Evolutionary conservation across 1,140 invertebrate genomes (phyloP).

Genomic region (Melipona quadrifasciata): DNA sequence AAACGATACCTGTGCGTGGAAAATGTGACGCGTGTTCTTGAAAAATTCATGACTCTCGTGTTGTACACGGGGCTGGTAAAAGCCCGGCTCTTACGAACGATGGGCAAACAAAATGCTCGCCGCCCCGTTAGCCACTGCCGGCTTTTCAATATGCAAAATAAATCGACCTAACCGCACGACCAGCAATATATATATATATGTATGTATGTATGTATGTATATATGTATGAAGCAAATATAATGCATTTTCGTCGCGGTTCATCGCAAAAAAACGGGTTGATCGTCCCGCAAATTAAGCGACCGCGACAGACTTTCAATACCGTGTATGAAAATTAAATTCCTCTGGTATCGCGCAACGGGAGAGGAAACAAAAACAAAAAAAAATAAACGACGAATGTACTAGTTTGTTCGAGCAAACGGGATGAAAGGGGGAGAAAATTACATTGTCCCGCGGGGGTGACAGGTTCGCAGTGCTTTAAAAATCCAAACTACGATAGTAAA

Average conservation of each 20-base stretch:
- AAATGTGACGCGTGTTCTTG: not conserved
- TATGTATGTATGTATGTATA: too few relatives aligned
- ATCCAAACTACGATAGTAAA: not conserved
- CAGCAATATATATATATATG: not conserved
- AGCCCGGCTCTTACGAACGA: not conserved
- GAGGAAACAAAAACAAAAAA: not conserved
- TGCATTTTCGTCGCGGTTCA: not conserved
- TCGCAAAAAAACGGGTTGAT: conserved; percentile 25
- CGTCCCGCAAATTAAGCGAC: conserved; percentile 21
- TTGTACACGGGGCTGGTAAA: not conserved
- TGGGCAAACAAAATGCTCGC: conserved; percentile 2
- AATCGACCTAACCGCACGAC: conserved; percentile 22
- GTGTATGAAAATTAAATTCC: conserved; percentile 30
- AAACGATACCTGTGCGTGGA: not conserved
- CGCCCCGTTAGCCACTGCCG: not conserved
- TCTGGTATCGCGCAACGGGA: not conserved
- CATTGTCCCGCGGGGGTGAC: not conserved
- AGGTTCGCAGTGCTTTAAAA: not conserved
- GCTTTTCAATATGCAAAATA: conserved; percentile 37
- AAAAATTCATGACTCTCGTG: conserved; percentile 23
- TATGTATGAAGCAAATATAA: conserved; percentile 27
- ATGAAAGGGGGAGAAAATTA: not conserved
- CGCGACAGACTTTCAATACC: not conserved
- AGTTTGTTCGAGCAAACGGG: not conserved
- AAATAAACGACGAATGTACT: not conserved